Evolutionary conservation across 2,888 invertebrate species (phyloP).

Genomic region (Metalampra italica): DNA sequence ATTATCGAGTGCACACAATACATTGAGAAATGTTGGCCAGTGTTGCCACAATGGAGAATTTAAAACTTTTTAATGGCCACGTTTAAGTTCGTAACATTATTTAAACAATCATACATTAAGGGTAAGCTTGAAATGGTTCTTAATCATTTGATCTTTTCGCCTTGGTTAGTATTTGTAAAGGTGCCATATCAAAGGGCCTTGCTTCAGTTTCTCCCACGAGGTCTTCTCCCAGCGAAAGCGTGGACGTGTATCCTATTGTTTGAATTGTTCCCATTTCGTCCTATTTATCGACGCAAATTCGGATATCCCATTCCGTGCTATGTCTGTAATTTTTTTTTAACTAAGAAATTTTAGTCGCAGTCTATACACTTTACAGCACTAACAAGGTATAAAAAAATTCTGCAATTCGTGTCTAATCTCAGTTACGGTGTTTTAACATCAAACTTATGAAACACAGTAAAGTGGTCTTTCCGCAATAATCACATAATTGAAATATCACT

Average conservation of each 20-base stretch:
- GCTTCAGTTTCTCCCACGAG: too few relatives aligned
- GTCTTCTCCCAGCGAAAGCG: too few relatives aligned
- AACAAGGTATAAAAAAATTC: conserved; percentile 4
- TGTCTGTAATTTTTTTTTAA: too few relatives aligned
- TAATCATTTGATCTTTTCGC: too few relatives aligned
- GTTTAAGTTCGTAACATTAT: conserved; percentile 19
- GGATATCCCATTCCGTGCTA: too few relatives aligned
- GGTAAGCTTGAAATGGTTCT: conserved; percentile 11
- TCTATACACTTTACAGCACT: not conserved
- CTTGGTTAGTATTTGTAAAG: too few relatives aligned
- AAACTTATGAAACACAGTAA: conserved; percentile 6
- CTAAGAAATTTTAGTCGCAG: not conserved
- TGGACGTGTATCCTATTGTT: too few relatives aligned
- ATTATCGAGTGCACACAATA: conserved; percentile 11
- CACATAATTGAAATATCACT: not conserved
- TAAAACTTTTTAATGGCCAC: conserved; percentile 20
- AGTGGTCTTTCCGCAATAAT: conserved; percentile 3
- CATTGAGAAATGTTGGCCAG: conserved; percentile 16
- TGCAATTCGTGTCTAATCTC: conserved; percentile 1
- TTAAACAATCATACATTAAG: conserved; percentile 17
- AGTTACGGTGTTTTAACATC: conserved; percentile 11
- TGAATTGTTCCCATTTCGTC: too few relatives aligned
- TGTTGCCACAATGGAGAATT: conserved; percentile 18
- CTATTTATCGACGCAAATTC: too few relatives aligned
- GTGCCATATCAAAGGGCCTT: too few relatives aligned